Evolutionary conservation across 2,113 vertebrate genomes (phyloP), one percentile per base, ranked within the genome.

Genomic region (Salminus brasiliensis): DNA sequence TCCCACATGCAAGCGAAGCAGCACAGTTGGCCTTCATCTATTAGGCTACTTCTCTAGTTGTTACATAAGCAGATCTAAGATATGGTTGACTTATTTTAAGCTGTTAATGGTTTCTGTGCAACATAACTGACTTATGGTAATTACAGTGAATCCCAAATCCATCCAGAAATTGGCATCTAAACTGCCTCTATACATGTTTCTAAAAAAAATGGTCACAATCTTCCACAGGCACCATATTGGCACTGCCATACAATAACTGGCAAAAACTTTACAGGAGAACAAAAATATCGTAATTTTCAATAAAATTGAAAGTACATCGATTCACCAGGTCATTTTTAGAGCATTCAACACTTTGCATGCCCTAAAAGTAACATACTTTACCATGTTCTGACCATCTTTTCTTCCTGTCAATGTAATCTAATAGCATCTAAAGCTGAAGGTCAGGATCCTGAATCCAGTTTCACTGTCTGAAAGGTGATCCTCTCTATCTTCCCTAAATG

Each of bases 351-450:
- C n/a, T n/a, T n/a, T n/a, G n/a, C n/a, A n/a, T n/a, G n/a, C n/a
- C 5, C 47, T 52, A 52, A 16, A 18, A 2, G 52, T 23, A 0
- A 55, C 13, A 53, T 32, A 71, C 29, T 23, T 23, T 6, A 16
- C 18, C 41, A 62, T 47, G 25, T 29, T 23, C 72, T 63, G 16
- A 32, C 18, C 41, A 6, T 32, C 41, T 74, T 21, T 12, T 9
- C 72, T 12, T 9, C 72, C 21, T 13, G 9, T 47, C 18, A 62
- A 21, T 18, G 57, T 62, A 63, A 63, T 47, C 23, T 34, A 63
- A 75, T 75, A 65, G 18, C 43, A 21, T 65, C 47, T 18, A 16
- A 73, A 73, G 47, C 15, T 9, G 30, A 75, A 75, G 57, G 41
- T 75, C 59, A 63, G 16, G 5, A 27, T 25, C n/a, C 9, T 52